Evolutionary conservation across 1,140 invertebrate species (phyloP), one percentile per base, ranked within the genome.

Genomic region (Armadillidium nasatum): DNA sequence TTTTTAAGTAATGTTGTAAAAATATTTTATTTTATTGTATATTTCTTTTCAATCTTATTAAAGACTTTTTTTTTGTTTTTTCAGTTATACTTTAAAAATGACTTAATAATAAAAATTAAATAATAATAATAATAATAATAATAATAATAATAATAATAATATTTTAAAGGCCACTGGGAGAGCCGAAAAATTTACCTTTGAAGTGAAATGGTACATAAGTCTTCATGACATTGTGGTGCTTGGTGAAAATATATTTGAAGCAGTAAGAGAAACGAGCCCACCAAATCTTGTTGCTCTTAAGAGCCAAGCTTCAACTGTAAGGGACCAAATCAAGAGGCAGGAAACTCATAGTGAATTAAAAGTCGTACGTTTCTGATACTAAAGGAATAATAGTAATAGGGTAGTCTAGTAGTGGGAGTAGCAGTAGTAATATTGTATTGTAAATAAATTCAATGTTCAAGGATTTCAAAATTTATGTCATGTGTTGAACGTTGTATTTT

Each of bases 191-290:
- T 94, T 93, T 82, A 93, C 93, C 0, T 95, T 95, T 84, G 94
- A 96, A 85, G 85, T 95, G 67, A 96, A 96, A 83, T 97, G 94
- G 94, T 88, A 93, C 84, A 93, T 95, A 78, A 90, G 93, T 0
- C 86, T 97, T 10, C 88, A 89, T 77, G 92, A 95, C 23, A 79
- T 79, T 19, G 71, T 78, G 15, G 76, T 82, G 66, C 60, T 79
- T 66, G 73, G 54, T 33, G 77, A 78, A 72, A 77, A 77, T 70
- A 75, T 76, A 44, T 77, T 73, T 0, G 80, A 81, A 66, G 74
- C 75, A 81, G 87, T 89, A 13, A 85, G 89, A 10, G 90, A 93
- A 84, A 86, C 89, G 46, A 91, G 90, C 82, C 91, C 92, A 21
- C 90, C 91, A 71, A 94, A 94, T 85, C 91, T 95, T 82, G 91